phyloP scores from a whole-genome alignment of 2,888 invertebrate genomes.

The Drosophila picticornis region DNA sequence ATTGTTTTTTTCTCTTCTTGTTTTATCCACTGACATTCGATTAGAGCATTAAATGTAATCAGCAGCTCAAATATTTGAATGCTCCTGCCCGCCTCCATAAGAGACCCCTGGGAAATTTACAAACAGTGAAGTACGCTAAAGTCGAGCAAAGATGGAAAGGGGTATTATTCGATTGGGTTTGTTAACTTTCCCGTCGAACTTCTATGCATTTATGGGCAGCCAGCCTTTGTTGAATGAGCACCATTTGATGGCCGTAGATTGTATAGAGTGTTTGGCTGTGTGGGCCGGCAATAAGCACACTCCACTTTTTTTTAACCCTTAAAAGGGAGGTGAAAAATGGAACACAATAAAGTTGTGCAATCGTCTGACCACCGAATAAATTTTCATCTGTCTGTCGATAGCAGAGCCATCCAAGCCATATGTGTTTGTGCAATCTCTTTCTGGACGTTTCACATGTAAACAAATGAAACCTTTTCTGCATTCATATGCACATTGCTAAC shows the following conservation, averaged over 20 bases:
- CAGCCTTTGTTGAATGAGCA: not conserved
- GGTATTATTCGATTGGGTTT: conserved; percentile 17
- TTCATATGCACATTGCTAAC: not conserved
- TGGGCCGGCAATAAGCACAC: not conserved
- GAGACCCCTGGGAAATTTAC: conserved; percentile 73
- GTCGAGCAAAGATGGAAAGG: conserved; percentile 18
- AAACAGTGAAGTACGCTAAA: conserved; percentile 58
- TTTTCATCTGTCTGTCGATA: not conserved
- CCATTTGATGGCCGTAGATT: conserved; percentile 29
- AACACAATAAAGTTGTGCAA: not conserved
- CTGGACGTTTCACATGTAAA: not conserved
- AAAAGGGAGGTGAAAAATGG: not conserved
- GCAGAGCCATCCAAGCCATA: not conserved
- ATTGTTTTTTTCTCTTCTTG: conserved; percentile 3
- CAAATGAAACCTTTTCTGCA: not conserved
- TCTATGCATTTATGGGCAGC: not conserved
- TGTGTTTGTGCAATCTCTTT: not conserved
- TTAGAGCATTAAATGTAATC: conserved; percentile 73
- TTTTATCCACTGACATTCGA: conserved; percentile 47
- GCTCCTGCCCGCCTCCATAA: conserved; percentile 24
- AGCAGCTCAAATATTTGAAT: conserved; percentile 69
- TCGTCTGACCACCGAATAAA: not conserved
- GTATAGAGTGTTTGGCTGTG: conserved; percentile 23
- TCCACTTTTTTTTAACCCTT: conserved; percentile 1
- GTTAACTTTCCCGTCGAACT: conserved; percentile 4